Evolutionary conservation across 2,113 vertebrate species (phyloP).

Genomic region (Scopus umbretta): DNA sequence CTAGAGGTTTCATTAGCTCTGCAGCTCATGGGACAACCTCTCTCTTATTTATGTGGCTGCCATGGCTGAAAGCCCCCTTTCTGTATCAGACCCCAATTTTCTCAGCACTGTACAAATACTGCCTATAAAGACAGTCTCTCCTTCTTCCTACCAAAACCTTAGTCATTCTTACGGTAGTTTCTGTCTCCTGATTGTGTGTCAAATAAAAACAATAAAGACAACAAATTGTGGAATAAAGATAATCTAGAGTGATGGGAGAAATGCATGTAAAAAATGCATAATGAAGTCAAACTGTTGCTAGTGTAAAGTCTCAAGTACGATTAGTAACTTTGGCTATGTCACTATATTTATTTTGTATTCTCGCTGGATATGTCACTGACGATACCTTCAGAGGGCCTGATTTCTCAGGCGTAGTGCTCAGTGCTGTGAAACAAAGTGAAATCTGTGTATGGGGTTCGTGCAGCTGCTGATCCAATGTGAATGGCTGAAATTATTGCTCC

Average conservation of each 20-base stretch:
- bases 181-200: background rate
- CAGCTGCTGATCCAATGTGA: background rate
- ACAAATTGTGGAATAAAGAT: background rate
- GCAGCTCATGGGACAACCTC: background rate
- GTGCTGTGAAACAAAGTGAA: background rate
- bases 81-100: background rate
- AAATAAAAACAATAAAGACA: background rate
- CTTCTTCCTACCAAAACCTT: background rate
- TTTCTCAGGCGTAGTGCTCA: background rate
- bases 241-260: background rate
- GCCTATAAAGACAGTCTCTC: background rate
- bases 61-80: background rate
- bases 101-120: background rate
- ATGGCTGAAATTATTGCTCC: background rate
- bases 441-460: background rate
- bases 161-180: background rate
- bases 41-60: background rate
- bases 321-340: background rate
- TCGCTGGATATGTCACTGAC: background rate
- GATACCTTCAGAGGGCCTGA: background rate
- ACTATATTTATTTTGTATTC: background rate
- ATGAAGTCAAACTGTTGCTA: background rate
- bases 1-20: background rate
- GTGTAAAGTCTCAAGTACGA: background rate
- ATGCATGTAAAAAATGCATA: background rate